phyloP scores from a whole-genome alignment of 2,113 vertebrate genomes.

The Phylloscopus trochiloides region DNA sequence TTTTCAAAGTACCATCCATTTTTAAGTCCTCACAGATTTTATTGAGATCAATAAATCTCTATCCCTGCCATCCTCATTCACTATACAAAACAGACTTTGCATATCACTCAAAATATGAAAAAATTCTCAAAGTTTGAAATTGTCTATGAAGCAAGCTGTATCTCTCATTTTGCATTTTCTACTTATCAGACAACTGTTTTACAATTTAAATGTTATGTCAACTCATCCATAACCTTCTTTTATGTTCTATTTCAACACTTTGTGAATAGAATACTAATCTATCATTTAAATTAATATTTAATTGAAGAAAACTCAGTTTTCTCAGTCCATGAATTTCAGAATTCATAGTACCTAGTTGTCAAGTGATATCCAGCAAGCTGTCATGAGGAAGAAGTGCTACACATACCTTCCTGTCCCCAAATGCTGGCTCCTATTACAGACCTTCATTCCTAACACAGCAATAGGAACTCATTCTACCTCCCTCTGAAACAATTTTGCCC shows the following conservation, averaged over 20 bases:
- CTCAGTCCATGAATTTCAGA: not conserved
- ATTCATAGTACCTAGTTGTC: not conserved
- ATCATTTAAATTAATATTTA: not conserved
- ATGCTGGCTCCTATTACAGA: not conserved
- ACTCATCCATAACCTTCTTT: not conserved
- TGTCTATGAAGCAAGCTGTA: not conserved
- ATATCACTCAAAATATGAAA: not conserved
- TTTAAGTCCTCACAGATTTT: not conserved
- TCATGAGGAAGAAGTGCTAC: not conserved
- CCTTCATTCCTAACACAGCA: not conserved
- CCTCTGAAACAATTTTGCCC: not conserved
- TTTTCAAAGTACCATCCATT: not conserved
- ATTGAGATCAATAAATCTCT: not conserved
- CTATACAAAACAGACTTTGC: not conserved
- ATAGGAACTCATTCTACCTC: not conserved
- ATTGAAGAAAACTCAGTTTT: not conserved
- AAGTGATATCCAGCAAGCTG: not conserved
- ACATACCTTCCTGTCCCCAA: not conserved
- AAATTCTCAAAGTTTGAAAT: not conserved
- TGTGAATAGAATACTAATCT: not conserved
- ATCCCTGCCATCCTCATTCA: not conserved
- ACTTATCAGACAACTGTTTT: not conserved
- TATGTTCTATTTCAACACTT: not conserved
- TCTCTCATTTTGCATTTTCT: not conserved
- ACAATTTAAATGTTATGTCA: not conserved